phyloP scores from a whole-genome alignment of 2,888 invertebrate genomes.

The Spodoptera exigua region DNA sequence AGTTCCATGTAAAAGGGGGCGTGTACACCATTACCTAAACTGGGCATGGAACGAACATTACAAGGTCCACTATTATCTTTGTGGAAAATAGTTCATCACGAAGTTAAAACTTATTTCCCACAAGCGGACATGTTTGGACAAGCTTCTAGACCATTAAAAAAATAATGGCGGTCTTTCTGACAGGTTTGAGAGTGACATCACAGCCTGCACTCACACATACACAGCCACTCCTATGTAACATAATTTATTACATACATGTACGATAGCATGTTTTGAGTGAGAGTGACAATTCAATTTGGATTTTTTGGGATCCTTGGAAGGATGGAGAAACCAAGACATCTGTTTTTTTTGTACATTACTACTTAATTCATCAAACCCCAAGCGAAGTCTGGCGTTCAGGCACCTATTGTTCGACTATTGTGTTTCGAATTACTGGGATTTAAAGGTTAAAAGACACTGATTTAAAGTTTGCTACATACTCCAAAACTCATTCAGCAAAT shows the following conservation, averaged over 20 bases:
- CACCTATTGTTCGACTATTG: too few species aligned
- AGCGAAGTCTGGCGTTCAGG: too few species aligned
- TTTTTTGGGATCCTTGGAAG: slow-evolving; percentile 22
- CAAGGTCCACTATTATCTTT: too few species aligned
- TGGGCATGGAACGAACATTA: too few species aligned
- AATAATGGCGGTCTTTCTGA: slow-evolving; percentile 59
- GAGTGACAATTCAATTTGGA: slow-evolving; percentile 50
- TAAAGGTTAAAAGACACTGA: too few species aligned
- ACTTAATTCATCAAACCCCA: too few species aligned
- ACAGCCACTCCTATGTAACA: slow-evolving; percentile 55
- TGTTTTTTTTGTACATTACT: too few species aligned
- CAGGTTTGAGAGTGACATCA: slow-evolving; percentile 82
- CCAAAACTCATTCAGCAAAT: too few species aligned
- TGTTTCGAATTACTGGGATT: too few species aligned
- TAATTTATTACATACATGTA: slow-evolving; percentile 58
- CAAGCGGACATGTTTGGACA: slow-evolving; percentile 44
- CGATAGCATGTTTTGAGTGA: slow-evolving; percentile 33
- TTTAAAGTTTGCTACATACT: too few species aligned
- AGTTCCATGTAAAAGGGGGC: too few species aligned
- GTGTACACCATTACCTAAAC: too few species aligned
- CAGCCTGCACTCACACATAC: slow-evolving; percentile 70
- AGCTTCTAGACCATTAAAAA: slow-evolving; percentile 38
- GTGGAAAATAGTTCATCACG: slow-evolving; percentile 12
- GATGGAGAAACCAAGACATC: slow-evolving; percentile 5
- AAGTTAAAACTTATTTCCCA: slow-evolving; percentile 29